These are phyloP conservation scores for Tetanocera ferruginea DNA, from an alignment of 2,888 invertebrate genomes.

Conservation along the genomic window DNA sequence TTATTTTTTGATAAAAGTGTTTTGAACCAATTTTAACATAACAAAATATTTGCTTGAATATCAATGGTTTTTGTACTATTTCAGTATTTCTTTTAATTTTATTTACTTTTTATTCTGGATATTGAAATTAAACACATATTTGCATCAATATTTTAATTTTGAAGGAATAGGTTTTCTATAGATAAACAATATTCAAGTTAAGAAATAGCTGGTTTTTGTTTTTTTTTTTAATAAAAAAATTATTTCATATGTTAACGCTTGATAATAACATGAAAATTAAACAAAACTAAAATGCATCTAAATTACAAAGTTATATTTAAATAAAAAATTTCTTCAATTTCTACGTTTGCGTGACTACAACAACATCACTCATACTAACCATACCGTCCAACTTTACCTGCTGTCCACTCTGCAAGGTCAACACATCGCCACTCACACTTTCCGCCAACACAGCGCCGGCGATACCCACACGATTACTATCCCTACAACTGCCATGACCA, in stretches of 20 bases:
- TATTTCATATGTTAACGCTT: slow-evolving; percentile 5
- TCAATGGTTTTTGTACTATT: too few relatives aligned
- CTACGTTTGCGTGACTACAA: slow-evolving; percentile 19
- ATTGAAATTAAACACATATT: too few relatives aligned
- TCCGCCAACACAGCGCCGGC: slow-evolving; percentile 57
- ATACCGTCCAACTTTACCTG: slow-evolving; percentile 27
- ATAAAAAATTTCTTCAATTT: not conserved
- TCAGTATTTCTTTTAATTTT: too few relatives aligned
- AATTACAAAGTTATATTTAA: not conserved
- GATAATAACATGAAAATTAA: slow-evolving; percentile 13
- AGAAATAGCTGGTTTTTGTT: not conserved
- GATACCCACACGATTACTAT: slow-evolving; percentile 44
- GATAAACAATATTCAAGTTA: not conserved
- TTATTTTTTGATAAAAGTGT: too few relatives aligned
- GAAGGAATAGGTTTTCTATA: too few relatives aligned
- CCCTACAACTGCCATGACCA: slow-evolving; percentile 54
- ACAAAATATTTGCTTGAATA: too few relatives aligned
- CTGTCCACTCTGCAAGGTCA: slow-evolving; percentile 15
- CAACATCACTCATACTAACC: slow-evolving; percentile 24
- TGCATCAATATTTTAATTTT: too few relatives aligned
- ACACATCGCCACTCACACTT: slow-evolving; percentile 34
- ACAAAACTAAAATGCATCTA: not conserved
- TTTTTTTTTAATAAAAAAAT: not conserved
- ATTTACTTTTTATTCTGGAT: too few relatives aligned
- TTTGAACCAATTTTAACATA: too few relatives aligned